Evolutionary conservation across 1,140 invertebrate genomes (phyloP), one percentile per base, ranked within the genome.

Genomic region (Antheraea mylitta): DNA sequence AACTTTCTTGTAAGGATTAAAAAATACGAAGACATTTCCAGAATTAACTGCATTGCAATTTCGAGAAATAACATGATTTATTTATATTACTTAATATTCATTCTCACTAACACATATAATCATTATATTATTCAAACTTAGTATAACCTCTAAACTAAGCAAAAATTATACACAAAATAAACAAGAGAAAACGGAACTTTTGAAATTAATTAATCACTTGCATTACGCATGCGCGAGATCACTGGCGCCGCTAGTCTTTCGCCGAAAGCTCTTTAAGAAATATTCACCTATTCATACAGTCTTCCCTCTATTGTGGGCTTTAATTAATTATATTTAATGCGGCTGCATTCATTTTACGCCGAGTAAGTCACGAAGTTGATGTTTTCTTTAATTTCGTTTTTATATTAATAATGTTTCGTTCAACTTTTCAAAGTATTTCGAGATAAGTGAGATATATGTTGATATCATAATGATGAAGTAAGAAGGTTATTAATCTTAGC

Each of bases 291-390:
- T 81, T 74, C 81, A 73, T 80, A 70, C 77, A 65, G 68, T 67
- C 76, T 75, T 81, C 78, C 78, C 72, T 68, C 66, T 75, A 79
- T 83, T 84, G 75, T 68, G 68, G 45, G 58, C 53, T 65, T 81
- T 83, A 85, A 89, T 89, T 89, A 89, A 88, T 89, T 89, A 89
- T 86, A 85, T 87, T 83, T 83, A 86, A 85, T 81, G 78, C 81
- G 79, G 66, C 75, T 74, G 72, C 16, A 61, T 30, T 58, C 75
- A 77, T 64, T 80, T 80, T 78, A 76, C 80, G 58, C 66, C 66
- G 70, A 65, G 74, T 64, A 11, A 18, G 37, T 64, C 63, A 19
- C 42, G 63, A 48, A 64, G 9, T 22, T 60, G 59, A 60, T 60
- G 59, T 60, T 60, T 60, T 7, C 11, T 5, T 22, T 61, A 61